A percentile compares a stretch with the other conserved stretches of the same genome.
These are phyloP conservation scores for Xenopus laevis DNA, from an alignment of 2,113 vertebrate genomes.

Conservation along the genomic window DNA sequence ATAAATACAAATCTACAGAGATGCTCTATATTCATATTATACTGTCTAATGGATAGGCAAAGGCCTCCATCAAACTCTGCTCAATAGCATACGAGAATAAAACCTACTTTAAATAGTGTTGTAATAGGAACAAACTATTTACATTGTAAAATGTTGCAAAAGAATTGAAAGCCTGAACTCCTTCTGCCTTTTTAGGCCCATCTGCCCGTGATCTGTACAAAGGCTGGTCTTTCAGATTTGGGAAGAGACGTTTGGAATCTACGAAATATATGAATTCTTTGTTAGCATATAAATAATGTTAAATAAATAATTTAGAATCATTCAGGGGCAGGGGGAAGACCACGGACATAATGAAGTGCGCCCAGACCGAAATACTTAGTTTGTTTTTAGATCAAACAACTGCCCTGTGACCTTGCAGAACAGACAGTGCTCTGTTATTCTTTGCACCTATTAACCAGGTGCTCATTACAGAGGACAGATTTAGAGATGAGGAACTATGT, in stretches of 20 bases:
- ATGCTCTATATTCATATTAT: no score
- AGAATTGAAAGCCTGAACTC: no score
- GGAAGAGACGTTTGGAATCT: not conserved
- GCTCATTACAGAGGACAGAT: slow-evolving; percentile 20
- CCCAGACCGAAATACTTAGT: slow-evolving; percentile 15
- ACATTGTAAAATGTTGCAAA: no score
- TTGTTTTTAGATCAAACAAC: slow-evolving; percentile 22
- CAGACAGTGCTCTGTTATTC: slow-evolving; percentile 18
- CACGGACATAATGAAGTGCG: slow-evolving; percentile 15
- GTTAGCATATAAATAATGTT: not conserved
- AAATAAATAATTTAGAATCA: not conserved
- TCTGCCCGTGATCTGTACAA: no score
- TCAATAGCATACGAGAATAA: no score
- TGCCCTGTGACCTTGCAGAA: slow-evolving; percentile 26
- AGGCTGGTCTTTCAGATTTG: not conserved
- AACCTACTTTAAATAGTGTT: no score
- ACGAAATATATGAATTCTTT: not conserved
- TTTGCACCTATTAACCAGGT: slow-evolving; percentile 37
- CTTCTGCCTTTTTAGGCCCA: no score
- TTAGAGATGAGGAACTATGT: not conserved
- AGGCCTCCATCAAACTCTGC: no score
- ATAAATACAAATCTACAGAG: no score
- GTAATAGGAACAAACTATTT: no score
- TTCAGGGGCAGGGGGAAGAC: slow-evolving; percentile 6
- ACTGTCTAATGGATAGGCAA: no score